Percentiles rank a stretch among this genome's conserved stretches.
These are phyloP conservation scores for Brenthis ino DNA, from an alignment of 2,888 invertebrate species.

Conservation along the genomic window DNA sequence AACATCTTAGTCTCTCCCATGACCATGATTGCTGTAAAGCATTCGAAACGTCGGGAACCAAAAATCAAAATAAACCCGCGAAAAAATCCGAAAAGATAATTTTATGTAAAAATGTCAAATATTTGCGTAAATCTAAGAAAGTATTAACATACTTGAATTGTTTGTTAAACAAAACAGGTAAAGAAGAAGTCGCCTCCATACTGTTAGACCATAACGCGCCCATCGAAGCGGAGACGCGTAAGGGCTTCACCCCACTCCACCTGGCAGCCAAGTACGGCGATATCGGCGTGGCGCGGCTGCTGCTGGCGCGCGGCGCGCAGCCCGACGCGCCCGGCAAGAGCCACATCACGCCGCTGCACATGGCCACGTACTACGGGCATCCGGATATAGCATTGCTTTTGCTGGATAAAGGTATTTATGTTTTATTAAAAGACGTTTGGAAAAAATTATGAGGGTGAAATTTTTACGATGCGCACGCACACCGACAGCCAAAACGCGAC, in stretches of 20 bases:
- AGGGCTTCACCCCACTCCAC: slow-evolving; percentile 98
- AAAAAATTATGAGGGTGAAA: no score
- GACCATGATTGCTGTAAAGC: no score
- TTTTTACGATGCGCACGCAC: no score
- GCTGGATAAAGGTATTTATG: slow-evolving; percentile 88
- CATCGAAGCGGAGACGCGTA: slow-evolving; percentile 95
- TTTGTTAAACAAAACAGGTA: slow-evolving; percentile 61
- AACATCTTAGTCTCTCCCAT: no score
- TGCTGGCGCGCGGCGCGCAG: slow-evolving; percentile 93
- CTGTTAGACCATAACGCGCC: slow-evolving; percentile 95
- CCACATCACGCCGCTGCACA: slow-evolving; percentile 97
- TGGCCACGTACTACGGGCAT: slow-evolving; percentile 98
- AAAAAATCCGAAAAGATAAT: no score
- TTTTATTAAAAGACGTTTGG: no score
- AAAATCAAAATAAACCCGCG: no score
- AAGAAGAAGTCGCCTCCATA: slow-evolving; percentile 94
- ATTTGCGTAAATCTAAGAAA: no score
- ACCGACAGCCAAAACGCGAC: no score
- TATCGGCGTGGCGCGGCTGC: slow-evolving; percentile 91
- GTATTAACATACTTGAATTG: not conserved
- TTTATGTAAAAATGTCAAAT: no score
- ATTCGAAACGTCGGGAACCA: no score
- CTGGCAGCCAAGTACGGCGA: slow-evolving; percentile 99
- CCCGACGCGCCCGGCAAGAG: slow-evolving; percentile 95
- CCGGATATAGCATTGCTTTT: slow-evolving; percentile 94